A percentile compares a stretch with the other conserved stretches of the same genome.
Evolutionary conservation across 2,113 vertebrate genomes (phyloP).

Genomic region (Zosterops japonicus): DNA sequence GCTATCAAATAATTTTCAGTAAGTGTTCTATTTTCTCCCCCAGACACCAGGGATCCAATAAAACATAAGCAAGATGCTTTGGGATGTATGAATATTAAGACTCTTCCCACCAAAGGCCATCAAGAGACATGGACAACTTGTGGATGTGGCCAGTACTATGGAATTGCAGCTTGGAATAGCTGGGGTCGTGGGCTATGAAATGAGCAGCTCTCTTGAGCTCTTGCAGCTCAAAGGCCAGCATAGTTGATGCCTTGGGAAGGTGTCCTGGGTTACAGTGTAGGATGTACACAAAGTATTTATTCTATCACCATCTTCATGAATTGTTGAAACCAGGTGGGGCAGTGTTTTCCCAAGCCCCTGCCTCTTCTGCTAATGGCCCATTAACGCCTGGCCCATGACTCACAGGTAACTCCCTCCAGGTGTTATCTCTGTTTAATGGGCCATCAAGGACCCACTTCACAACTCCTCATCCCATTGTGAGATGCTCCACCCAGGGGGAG

Average conservation of each 20-base stretch:
- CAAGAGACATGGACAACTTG: not conserved
- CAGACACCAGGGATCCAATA: not conserved
- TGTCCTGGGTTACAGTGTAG: too few relatives aligned
- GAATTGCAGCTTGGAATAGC: not conserved
- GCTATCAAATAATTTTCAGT: not conserved
- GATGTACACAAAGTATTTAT: too few relatives aligned
- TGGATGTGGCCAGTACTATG: not conserved
- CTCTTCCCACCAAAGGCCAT: not conserved
- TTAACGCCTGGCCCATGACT: too few relatives aligned
- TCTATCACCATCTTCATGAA: too few relatives aligned
- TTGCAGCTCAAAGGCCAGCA: not conserved
- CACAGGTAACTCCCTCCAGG: too few relatives aligned
- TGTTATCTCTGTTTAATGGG: too few relatives aligned
- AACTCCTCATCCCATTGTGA: too few relatives aligned
- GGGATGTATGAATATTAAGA: not conserved
- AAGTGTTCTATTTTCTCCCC: not conserved
- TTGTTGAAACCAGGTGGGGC: too few relatives aligned
- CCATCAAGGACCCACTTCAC: too few relatives aligned
- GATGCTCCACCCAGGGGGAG: too few relatives aligned
- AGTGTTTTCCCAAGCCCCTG: too few relatives aligned
- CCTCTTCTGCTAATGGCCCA: too few relatives aligned
- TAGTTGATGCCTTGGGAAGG: not conserved
- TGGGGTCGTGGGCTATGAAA: rapidly evolving
- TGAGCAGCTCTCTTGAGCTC: not conserved
- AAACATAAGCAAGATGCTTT: not conserved